Evolutionary conservation across 2,113 vertebrate genomes (phyloP).

Genomic region (Prionailurus viverrinus): DNA sequence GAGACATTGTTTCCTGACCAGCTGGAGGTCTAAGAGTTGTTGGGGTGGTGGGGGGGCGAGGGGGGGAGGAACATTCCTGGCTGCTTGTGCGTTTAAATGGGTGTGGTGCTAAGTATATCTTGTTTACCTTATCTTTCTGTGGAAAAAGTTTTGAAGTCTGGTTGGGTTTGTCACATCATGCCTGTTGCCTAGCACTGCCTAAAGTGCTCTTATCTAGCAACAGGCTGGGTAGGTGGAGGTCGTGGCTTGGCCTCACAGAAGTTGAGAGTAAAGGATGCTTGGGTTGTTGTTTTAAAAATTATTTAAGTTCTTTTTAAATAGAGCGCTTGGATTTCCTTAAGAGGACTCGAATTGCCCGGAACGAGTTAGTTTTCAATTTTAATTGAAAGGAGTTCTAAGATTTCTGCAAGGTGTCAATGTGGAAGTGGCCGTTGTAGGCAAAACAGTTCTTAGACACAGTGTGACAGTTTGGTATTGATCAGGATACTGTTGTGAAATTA

Average conservation of each 20-base stretch:
- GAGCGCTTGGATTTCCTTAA: neutral
- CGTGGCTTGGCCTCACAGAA: neutral
- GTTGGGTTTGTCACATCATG: constrained; percentile 60
- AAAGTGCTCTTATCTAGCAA: constrained; percentile 59
- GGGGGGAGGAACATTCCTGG: neutral
- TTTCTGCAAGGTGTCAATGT: neutral
- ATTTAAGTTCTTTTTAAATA: neutral
- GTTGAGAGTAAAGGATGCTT: neutral
- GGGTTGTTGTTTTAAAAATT: neutral
- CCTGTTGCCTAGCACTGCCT: constrained; percentile 42
- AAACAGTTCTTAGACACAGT: neutral
- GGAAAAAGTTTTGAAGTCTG: constrained; percentile 77
- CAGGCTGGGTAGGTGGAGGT: neutral
- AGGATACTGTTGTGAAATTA: neutral
- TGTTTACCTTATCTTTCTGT: constrained; percentile 81
- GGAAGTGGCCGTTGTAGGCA: neutral
- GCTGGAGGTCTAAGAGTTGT: constrained; percentile 48
- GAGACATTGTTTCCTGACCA: constrained; percentile 80
- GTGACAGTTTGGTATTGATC: neutral
- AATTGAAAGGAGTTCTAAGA: neutral
- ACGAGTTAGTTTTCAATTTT: constrained; percentile 31
- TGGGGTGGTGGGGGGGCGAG: fast-evolving
- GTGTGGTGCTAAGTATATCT: constrained; percentile 78
- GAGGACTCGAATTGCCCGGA: neutral
- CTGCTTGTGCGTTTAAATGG: constrained; percentile 59